phyloP scores from a whole-genome alignment of 2,888 invertebrate genomes.

The Drosophila borealis region DNA sequence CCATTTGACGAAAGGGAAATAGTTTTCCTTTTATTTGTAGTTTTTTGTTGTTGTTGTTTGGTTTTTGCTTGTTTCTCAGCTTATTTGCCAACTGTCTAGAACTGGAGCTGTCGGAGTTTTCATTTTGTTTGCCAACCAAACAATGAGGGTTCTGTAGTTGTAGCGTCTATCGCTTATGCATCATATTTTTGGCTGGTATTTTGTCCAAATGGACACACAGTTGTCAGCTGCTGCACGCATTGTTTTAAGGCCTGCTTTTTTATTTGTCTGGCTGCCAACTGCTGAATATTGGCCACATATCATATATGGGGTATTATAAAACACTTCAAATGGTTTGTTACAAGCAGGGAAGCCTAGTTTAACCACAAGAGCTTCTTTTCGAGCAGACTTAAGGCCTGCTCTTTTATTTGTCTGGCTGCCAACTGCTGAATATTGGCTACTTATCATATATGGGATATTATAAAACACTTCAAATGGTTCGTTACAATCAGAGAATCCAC shows the following conservation, averaged over 20 bases:
- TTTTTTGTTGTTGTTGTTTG: not conserved
- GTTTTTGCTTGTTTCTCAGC: constrained; percentile 13
- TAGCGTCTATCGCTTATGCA: constrained; percentile 38
- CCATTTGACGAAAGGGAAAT: constrained; percentile 53
- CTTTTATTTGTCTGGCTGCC: constrained; percentile 22
- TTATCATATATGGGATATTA: constrained; percentile 3
- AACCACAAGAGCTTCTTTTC: not conserved
- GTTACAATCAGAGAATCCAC: too few relatives aligned
- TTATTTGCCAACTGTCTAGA: constrained; percentile 68
- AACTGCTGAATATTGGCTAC: constrained; percentile 7
- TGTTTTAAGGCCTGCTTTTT: constrained; percentile 34
- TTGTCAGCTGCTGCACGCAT: constrained; percentile 27
- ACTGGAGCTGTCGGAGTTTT: constrained; percentile 25
- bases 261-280: constrained; percentile 21
- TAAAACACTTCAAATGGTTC: too few relatives aligned
- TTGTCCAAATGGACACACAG: constrained; percentile 13
- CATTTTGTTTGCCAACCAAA: constrained; percentile 55
- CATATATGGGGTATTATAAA: not conserved
- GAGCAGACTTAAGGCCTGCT: constrained; percentile 15
- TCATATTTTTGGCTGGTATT: constrained; percentile 31
- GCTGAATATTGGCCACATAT: constrained; percentile 17
- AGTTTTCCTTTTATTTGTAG: constrained; percentile 26
- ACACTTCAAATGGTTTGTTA: too few relatives aligned
- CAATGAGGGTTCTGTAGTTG: constrained; percentile 2
- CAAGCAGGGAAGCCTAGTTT: too few relatives aligned